Conservation (phyloP, 1,140 invertebrate genomes). For the Orussus abietinus region DNA sequence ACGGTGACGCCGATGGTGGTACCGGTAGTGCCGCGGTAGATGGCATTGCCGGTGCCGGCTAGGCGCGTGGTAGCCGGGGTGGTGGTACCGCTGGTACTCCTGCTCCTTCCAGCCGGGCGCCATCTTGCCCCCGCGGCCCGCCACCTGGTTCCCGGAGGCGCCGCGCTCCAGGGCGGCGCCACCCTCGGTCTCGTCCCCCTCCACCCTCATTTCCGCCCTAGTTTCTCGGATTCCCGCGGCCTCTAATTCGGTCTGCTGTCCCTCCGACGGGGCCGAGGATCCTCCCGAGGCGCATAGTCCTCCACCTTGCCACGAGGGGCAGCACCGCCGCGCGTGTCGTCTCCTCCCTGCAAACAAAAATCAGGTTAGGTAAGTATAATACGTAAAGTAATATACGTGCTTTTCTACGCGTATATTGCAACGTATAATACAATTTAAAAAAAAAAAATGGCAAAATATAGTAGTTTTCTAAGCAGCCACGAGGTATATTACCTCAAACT, state of each 20-base stretch:
- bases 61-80: constrained; percentile 14
- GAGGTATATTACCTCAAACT: neutral
- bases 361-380: constrained; percentile 32
- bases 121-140: constrained; percentile 16
- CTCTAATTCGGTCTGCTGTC: constrained; percentile 7
- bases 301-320: constrained; percentile 38
- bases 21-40: constrained; percentile 15
- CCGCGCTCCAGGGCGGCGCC: neutral
- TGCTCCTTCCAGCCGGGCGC: constrained; percentile 5
- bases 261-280: constrained; percentile 2
- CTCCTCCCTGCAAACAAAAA: constrained; percentile 52
- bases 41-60: constrained; percentile 1
- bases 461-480: neutral
- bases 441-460: neutral
- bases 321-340: constrained; percentile 49
- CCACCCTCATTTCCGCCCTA: constrained; percentile 1
- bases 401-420: too few relatives aligned
- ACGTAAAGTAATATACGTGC: too few relatives aligned
- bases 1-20: constrained; percentile 12
- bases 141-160: neutral
- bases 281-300: constrained; percentile 19
- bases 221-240: neutral
- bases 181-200: neutral
- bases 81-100: constrained; percentile 10
- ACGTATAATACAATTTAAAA: too few relatives aligned